Percentiles rank a stretch among this genome's conserved stretches.
Conservation (phyloP, 1,140 invertebrate species). For the Heliconius nattereri region DNA sequence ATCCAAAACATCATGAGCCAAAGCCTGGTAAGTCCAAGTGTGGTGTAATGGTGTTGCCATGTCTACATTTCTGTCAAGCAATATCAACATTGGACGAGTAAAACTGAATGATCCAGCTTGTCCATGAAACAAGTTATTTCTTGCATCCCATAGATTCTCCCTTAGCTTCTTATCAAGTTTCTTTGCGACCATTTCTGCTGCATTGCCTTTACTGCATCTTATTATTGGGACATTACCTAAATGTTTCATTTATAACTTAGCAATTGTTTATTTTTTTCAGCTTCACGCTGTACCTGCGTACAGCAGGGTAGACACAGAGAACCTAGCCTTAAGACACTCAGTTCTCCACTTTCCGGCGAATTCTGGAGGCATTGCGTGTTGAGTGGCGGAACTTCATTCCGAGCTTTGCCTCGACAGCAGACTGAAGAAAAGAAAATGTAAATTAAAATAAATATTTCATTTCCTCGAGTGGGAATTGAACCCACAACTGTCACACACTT, state of each 20-base stretch:
- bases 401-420: too few species aligned
- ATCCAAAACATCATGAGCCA: constrained; percentile 97
- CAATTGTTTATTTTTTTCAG: neutral
- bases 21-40: constrained; percentile 99
- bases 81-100: constrained; percentile 94
- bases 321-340: too few species aligned
- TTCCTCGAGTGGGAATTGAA: too few species aligned
- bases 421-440: too few species aligned
- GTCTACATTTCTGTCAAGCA: constrained; percentile 97
- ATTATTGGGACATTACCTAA: constrained; percentile 96
- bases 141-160: constrained; percentile 97
- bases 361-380: too few species aligned
- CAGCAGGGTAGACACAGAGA: too few species aligned
- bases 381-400: too few species aligned
- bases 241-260: too few species aligned
- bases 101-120: constrained; percentile 92
- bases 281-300: too few species aligned
- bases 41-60: constrained; percentile 99
- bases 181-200: constrained; percentile 98
- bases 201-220: constrained; percentile 96
- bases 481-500: too few species aligned
- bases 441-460: too few species aligned
- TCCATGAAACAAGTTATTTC: constrained; percentile 97
- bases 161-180: constrained; percentile 98
- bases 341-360: too few species aligned